Base-by-base conservation (phyloP, 1,140 invertebrate species). In the Trichomalopsis sarcophagae region DNA sequence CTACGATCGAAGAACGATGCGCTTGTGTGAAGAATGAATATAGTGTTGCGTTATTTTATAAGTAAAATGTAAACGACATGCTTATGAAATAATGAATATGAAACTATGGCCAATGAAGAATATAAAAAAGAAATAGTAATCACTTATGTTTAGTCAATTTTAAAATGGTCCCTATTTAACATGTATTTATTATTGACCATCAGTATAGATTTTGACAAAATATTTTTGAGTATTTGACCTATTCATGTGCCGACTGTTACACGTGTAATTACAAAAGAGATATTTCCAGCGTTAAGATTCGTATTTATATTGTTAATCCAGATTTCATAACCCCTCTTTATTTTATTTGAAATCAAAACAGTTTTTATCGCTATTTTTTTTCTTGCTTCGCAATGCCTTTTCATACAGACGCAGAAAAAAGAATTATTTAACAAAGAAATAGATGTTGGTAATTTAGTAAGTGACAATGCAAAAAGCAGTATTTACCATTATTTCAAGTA, bases 21-120 rank as follows among this genome's bases (percentile, higher is more conserved):
- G 27, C 30, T 40, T 66, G 23, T 76, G 30, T 69, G 50, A 2
- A n/a, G 6, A 69, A 78, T 81, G 23, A 50, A 44, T n/a, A 84
- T 71, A n/a, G 33, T 50, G 27, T 77, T 21, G 21, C 75, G 17
- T n/a, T 75, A 62, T 75, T 76, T 77, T 76, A 40, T 77, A 71
- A 55, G 13, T 5, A 62, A 62, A 21, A 62, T 62, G 17, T 30
- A 4, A 71, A 68, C 27, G 47, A 23, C 9, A 68, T 27, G 23
- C 17, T 68, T 68, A 27, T 68, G 66, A 68, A 68, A 7, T 23
- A 27, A 23, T 68, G 9, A 27, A 23, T 68, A 68, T 68, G 3
- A 68, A 68, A n/a, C 17, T 9, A 10, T 40, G 6, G 6, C 27
- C 17, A 68, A 9, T 23, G 66, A 68, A 10, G 21, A 17, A n/a